Percentiles rank a stretch among this genome's conserved stretches.
Conservation (phyloP, 2,888 invertebrate genomes). For the Perithous albicinctus region DNA sequence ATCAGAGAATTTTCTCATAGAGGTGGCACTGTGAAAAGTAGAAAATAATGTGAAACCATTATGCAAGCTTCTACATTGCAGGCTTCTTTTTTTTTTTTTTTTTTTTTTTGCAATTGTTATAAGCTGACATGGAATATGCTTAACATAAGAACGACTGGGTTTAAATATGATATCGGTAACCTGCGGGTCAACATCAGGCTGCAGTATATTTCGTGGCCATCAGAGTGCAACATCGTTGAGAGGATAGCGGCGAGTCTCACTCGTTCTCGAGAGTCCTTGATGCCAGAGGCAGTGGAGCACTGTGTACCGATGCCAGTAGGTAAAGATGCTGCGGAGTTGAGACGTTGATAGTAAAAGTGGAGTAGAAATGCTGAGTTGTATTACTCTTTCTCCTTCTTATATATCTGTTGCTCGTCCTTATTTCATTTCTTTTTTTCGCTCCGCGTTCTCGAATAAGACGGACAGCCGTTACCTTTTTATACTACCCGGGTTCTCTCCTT, state of each 20-base stretch:
- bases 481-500: conserved; percentile 44
- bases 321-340: conserved; percentile 41
- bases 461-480: conserved; percentile 50
- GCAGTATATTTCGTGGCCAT: conserved; percentile 45
- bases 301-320: conserved; percentile 18
- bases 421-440: conserved; percentile 1
- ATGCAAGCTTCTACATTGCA: no score
- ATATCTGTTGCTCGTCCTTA: no score
- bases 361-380: conserved; percentile 44
- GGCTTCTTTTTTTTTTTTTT: no score
- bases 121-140: conserved; percentile 17
- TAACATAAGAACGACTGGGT: not conserved
- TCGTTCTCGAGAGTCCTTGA: conserved; percentile 48
- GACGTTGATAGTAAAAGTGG: conserved; percentile 26
- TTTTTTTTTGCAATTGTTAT: not conserved
- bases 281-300: not conserved
- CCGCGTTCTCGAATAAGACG: conserved; percentile 25
- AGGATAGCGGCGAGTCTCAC: conserved; percentile 34
- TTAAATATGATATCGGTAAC: not conserved
- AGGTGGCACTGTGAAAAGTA: no score
- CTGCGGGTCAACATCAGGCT: not conserved
- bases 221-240: conserved; percentile 18
- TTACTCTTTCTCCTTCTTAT: not conserved
- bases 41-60: no score
- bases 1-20: no score